Percentiles rank a stretch among this genome's conserved stretches.
These are phyloP conservation scores for Stichodactyla mertensii DNA, from an alignment of 64 coral and sea anemone genomes.

Conservation along the genomic window DNA sequence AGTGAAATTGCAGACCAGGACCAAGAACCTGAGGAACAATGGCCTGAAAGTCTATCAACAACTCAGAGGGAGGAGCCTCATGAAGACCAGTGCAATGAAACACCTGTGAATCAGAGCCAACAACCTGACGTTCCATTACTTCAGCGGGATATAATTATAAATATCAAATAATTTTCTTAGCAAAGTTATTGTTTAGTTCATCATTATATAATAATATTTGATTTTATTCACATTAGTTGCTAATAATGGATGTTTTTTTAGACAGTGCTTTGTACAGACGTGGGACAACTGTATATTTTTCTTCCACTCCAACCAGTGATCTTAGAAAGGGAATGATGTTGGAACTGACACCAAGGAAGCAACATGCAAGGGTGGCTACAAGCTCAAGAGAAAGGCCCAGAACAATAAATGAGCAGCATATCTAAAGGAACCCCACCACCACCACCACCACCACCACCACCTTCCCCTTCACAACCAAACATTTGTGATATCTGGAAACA, in stretches of 20 bases:
- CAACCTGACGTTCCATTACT: too few relatives aligned
- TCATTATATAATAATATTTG: too few relatives aligned
- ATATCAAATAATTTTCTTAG: not conserved
- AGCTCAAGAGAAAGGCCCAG: slow-evolving; percentile 36
- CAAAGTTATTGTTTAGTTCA: too few relatives aligned
- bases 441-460: slow-evolving; percentile 32
- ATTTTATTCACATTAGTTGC: too few relatives aligned
- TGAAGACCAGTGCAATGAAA: too few relatives aligned
- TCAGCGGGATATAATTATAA: not conserved
- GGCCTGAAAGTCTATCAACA: too few relatives aligned
- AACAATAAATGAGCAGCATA: not conserved
- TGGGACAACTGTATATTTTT: slow-evolving; percentile 36
- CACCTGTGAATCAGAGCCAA: too few relatives aligned
- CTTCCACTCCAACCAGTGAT: not conserved
- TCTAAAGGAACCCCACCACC: slow-evolving; percentile 5
- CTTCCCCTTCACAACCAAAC: slow-evolving; percentile 30
- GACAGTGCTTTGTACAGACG: too few relatives aligned
- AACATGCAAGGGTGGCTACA: slow-evolving; percentile 40
- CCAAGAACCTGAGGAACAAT: too few relatives aligned
- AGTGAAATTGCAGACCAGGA: too few relatives aligned
- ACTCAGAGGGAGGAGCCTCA: too few relatives aligned
- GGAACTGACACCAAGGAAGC: slow-evolving; percentile 32
- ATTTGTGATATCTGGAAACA: slow-evolving; percentile 45
- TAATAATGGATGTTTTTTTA: too few relatives aligned
- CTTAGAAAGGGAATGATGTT: slow-evolving; percentile 45